Conservation (phyloP, 2,113 vertebrate genomes). For the Chionis minor region DNA sequence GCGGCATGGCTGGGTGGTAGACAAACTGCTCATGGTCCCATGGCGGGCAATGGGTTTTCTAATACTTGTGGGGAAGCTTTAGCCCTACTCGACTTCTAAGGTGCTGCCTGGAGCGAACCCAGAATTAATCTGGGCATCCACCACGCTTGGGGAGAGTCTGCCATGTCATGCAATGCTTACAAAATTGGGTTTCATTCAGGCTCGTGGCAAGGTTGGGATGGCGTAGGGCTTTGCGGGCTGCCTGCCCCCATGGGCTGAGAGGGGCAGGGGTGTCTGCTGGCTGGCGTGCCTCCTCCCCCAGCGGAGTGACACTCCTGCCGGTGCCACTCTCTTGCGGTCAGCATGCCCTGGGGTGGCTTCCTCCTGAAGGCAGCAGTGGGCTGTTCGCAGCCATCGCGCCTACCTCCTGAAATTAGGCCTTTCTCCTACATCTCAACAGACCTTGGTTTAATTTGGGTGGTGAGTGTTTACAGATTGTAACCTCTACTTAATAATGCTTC, state of each 20-base stretch:
- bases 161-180: not conserved
- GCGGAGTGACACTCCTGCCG: not conserved
- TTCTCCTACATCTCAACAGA: not conserved
- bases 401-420: not conserved
- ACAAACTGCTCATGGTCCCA: fast-evolving
- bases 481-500: not conserved
- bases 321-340: not conserved
- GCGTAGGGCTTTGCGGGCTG: not conserved
- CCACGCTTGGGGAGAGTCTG: fast-evolving
- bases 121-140: not conserved
- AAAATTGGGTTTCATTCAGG: not conserved
- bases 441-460: not conserved
- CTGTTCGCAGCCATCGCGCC: fast-evolving
- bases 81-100: not conserved
- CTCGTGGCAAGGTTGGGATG: not conserved
- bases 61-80: not conserved
- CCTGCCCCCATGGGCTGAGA: not conserved
- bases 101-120: fast-evolving
- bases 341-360: not conserved
- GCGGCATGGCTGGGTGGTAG: fast-evolving
- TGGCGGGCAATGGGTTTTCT: not conserved
- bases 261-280: not conserved
- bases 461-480: not conserved
- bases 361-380: not conserved
- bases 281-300: not conserved